Evolutionary conservation across 1,140 invertebrate species (phyloP).

Genomic region (Drosophila ficusphila): DNA sequence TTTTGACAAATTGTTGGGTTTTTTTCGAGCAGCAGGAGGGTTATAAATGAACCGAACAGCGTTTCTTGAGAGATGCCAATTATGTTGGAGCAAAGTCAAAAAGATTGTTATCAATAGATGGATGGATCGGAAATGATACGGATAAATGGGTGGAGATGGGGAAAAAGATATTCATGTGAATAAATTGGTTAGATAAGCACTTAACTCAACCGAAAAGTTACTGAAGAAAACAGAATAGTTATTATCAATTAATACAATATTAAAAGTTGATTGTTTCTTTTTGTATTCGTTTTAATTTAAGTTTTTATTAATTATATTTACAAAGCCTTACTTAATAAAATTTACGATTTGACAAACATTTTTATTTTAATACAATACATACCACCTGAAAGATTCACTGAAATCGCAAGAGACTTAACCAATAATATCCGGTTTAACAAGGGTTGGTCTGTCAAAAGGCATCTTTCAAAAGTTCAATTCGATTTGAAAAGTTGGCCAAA

Average conservation of each 20-base stretch:
- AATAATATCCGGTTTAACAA: slow-evolving; percentile 20
- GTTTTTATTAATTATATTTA: not conserved
- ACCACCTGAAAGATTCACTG: not conserved
- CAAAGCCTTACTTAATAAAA: not conserved
- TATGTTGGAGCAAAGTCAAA: slow-evolving; percentile 40
- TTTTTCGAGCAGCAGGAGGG: not conserved
- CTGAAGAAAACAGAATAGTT: too few species aligned
- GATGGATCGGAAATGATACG: slow-evolving; percentile 26
- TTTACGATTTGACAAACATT: not conserved
- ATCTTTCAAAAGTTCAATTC: slow-evolving; percentile 1
- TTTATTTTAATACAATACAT: not conserved
- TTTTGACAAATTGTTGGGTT: slow-evolving; percentile 50
- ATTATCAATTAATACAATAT: too few species aligned
- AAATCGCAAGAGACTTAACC: not conserved
- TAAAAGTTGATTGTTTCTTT: too few species aligned
- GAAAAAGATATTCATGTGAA: not conserved
- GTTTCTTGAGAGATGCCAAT: slow-evolving; percentile 43
- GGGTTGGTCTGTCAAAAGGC: slow-evolving; percentile 1
- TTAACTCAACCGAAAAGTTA: too few species aligned
- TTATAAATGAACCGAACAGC: slow-evolving; percentile 33
- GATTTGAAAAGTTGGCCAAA: slow-evolving; percentile 24
- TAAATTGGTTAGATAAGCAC: not conserved
- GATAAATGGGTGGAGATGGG: not conserved
- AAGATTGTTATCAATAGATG: slow-evolving; percentile 40
- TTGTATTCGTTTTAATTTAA: too few species aligned